Conservation (phyloP, 2,888 invertebrate species). For the Macrophya annulata region DNA sequence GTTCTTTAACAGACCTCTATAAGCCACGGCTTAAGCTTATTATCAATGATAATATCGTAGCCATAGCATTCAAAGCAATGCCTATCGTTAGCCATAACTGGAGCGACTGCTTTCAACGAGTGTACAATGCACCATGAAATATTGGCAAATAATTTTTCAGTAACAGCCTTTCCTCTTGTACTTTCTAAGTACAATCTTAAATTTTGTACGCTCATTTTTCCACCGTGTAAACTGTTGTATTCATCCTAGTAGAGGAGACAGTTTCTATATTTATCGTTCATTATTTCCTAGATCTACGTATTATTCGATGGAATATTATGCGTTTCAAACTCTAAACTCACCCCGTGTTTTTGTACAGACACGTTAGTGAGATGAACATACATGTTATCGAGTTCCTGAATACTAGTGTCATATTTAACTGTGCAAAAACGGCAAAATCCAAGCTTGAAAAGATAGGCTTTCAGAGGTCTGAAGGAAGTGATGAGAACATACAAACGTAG, state of each 20-base stretch:
- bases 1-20: slow-evolving; percentile 71
- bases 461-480: slow-evolving; percentile 95
- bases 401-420: slow-evolving; percentile 95
- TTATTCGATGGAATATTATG: neutral
- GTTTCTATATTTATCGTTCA: neutral
- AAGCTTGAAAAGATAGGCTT: slow-evolving; percentile 94
- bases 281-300: neutral
- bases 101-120: slow-evolving; percentile 95
- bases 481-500: slow-evolving; percentile 95
- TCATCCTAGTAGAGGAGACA: slow-evolving; percentile 84
- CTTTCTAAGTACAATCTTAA: slow-evolving; percentile 94
- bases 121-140: slow-evolving; percentile 96
- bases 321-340: slow-evolving; percentile 77
- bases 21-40: slow-evolving; percentile 92
- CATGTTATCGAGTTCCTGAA: slow-evolving; percentile 94
- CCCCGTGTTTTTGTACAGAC: slow-evolving; percentile 98
- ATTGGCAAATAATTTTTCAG: slow-evolving; percentile 93
- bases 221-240: slow-evolving; percentile 96
- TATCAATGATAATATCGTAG: slow-evolving; percentile 97
- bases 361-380: slow-evolving; percentile 98
- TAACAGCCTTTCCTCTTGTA: slow-evolving; percentile 93
- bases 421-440: slow-evolving; percentile 98
- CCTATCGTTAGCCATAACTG: slow-evolving; percentile 95
- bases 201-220: slow-evolving; percentile 96
- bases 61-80: slow-evolving; percentile 98